Base-by-base conservation (phyloP, 2,113 vertebrate genomes). In the Myotis lucifugus region DNA sequence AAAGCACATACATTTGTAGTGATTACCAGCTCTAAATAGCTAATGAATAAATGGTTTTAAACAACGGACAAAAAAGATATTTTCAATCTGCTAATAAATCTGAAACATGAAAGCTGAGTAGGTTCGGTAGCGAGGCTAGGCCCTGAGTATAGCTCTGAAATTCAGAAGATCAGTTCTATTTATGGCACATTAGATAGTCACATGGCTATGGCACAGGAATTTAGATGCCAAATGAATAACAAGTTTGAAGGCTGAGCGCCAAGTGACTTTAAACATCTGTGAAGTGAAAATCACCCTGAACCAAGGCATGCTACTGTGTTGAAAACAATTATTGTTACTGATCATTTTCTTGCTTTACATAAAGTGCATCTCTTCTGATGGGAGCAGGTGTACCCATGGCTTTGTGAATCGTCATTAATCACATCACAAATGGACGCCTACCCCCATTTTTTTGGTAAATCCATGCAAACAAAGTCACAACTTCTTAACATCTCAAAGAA, bases 211-310 rank as follows among this genome's bases (percentile, higher is more conserved):
- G 90, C 83, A 90, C 17, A 83, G 64, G 87, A 70, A 85, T 88
- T 93, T 70, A 23, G 50, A 86, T 88, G 73, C 82, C 93, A 90
- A 76, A 54, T 67, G 50, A 93, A 88, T 90, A 83, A 32, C 40
- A 85, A 93, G 40, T 81, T 52, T 81, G 54, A 32, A 84, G 81
- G 46, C 79, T 83, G 18, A 94, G 64, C 0, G 11, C 70, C 59
- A 32, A 88, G 64, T 83, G 84, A 94, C 61, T 92, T 81, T 59
- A 94, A 85, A 92, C 81, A 90, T 95, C 89, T 89, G 83, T 82
- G 91, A 85, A 94, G 52, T 91, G 90, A 91, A 93, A 93, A 86
- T 70, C 67, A 67, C 15, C 77, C 56, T 78, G 5, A 37, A 86
- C 29, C 34, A 21, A 88, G 85, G 48, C 54, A 50, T 5, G 59